Conservation (phyloP, 2,113 vertebrate species). For the Thunnus maccoyii region DNA sequence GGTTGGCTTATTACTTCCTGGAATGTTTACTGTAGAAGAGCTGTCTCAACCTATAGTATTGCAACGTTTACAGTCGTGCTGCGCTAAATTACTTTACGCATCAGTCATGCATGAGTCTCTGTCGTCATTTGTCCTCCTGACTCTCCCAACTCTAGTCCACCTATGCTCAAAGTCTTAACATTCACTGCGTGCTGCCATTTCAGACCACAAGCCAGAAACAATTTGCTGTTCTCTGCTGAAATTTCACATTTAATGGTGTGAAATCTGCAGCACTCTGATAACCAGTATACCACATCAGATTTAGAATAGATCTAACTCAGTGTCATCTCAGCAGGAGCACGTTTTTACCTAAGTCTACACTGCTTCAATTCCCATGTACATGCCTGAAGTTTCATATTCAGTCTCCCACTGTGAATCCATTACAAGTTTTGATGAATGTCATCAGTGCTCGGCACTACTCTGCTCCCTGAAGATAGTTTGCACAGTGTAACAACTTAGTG, state of each 20-base stretch:
- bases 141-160: slow-evolving; percentile 3
- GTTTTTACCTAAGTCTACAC: slow-evolving; percentile 19
- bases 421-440: slow-evolving; percentile 60
- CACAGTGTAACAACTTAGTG: slow-evolving; percentile 40
- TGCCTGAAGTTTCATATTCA: slow-evolving; percentile 32
- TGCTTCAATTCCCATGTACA: slow-evolving; percentile 19
- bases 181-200: slow-evolving; percentile 12
- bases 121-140: slow-evolving; percentile 41
- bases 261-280: slow-evolving; percentile 26
- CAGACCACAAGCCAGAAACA: not conserved
- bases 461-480: slow-evolving; percentile 9
- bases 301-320: slow-evolving; percentile 43
- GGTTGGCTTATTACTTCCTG: slow-evolving; percentile 66
- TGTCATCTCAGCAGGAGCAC: slow-evolving; percentile 25
- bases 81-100: slow-evolving; percentile 66
- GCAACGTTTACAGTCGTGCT: slow-evolving; percentile 39
- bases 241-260: slow-evolving; percentile 25
- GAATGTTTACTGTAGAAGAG: slow-evolving; percentile 59
- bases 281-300: slow-evolving; percentile 31
- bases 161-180: slow-evolving; percentile 6
- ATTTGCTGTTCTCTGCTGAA: slow-evolving; percentile 29
- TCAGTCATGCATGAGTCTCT: slow-evolving; percentile 51
- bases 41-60: slow-evolving; percentile 22
- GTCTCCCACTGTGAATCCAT: slow-evolving; percentile 48
- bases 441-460: slow-evolving; percentile 23